phyloP scores from a whole-genome alignment of 2,888 invertebrate species.

The Cheilosia urbana region DNA sequence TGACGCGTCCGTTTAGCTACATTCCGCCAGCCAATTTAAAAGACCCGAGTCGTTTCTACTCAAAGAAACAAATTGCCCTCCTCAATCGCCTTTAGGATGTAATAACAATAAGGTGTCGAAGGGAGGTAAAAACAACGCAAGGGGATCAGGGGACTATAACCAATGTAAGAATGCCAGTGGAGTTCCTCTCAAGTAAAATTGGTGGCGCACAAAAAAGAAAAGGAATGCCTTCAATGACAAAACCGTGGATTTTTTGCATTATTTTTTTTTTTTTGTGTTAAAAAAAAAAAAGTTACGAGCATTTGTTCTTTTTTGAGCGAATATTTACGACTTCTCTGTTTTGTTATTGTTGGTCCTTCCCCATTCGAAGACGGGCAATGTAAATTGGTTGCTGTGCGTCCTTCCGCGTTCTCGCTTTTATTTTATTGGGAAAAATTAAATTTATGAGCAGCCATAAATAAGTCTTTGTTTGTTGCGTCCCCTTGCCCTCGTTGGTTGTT shows the following conservation, averaged over 20 bases:
- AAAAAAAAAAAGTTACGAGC: conserved; percentile 5
- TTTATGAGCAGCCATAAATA: conserved; percentile 74
- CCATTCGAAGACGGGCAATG: conserved; percentile 66
- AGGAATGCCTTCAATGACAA: conserved; percentile 41
- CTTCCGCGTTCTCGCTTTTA: conserved; percentile 56
- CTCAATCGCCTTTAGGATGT: conserved; percentile 52
- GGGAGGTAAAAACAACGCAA: conserved; percentile 17
- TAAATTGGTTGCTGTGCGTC: conserved; percentile 63
- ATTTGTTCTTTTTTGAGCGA: conserved; percentile 30
- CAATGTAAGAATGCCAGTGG: conserved; percentile 33
- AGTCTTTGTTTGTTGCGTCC: conserved; percentile 68
- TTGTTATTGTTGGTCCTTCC: conserved; percentile 57
- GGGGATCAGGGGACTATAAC: conserved; percentile 1
- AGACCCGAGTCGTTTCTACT: conserved; percentile 41
- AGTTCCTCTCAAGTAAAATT: conserved; percentile 30
- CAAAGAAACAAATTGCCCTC: conserved; percentile 65
- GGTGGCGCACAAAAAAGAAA: conserved; percentile 28
- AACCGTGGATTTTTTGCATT: conserved; percentile 32
- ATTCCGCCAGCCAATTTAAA: conserved; percentile 43
- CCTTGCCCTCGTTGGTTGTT: conserved; percentile 6
- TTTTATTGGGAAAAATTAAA: conserved; percentile 75
- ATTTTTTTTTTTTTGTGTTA: neutral
- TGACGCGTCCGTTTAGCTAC: conserved; percentile 17
- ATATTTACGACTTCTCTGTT: conserved; percentile 69
- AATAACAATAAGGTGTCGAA: conserved; percentile 60